These are phyloP conservation scores for Unio pictorum DNA, from an alignment of 2,888 invertebrate genomes.

Conservation along the genomic window DNA sequence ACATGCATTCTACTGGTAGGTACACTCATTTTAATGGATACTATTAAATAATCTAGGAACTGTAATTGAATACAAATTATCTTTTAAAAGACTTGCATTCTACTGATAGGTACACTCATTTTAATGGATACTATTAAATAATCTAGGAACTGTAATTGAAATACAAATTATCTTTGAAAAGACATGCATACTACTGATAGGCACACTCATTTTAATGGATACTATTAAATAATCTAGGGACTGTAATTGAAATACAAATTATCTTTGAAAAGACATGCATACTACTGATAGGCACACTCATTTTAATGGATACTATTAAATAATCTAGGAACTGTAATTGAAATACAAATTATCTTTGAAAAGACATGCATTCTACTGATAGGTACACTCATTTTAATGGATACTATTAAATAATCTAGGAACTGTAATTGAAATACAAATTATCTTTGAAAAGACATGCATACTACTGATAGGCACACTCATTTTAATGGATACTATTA, in stretches of 20 bases:
- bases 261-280: not conserved
- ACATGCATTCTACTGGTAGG: not conserved
- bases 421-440: conserved; percentile 67
- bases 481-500: not conserved
- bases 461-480: not conserved
- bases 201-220: not conserved
- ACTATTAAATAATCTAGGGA: conserved; percentile 47
- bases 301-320: not conserved
- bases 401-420: conserved; percentile 44
- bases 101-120: not conserved
- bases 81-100: not conserved
- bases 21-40: not conserved
- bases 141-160: conserved; percentile 68
- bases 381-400: not conserved
- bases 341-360: no score
- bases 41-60: conserved; percentile 51
- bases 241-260: conserved; percentile 66
- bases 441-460: not conserved
- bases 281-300: not conserved
- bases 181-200: not conserved
- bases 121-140: not conserved
- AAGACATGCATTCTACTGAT: not conserved
- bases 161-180: no score
- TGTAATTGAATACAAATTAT: conserved; percentile 62
- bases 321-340: conserved; percentile 67